These are phyloP conservation scores for Coptotermes formosanus DNA, from an alignment of 1,140 invertebrate genomes.

Conservation along the genomic window DNA sequence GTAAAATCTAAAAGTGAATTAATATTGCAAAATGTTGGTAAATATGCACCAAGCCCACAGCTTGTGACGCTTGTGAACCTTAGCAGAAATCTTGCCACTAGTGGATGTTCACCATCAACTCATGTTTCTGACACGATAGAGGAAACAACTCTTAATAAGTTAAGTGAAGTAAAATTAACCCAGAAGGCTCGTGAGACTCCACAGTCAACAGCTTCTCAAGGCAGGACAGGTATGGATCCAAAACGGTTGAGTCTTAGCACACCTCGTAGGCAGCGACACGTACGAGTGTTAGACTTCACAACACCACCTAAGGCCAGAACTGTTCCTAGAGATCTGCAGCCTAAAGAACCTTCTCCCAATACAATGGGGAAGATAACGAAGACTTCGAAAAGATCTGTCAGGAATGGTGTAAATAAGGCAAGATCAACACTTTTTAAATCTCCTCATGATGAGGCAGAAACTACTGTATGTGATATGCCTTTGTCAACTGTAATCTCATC, in stretches of 20 bases:
- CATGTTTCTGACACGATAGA: background rate
- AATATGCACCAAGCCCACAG: background rate
- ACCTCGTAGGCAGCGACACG: slow-evolving; percentile 46
- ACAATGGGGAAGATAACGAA: background rate
- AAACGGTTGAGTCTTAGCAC: slow-evolving; percentile 49
- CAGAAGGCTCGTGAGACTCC: slow-evolving; percentile 29
- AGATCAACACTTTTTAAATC: slow-evolving; percentile 29
- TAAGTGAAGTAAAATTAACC: background rate
- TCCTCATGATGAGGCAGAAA: background rate
- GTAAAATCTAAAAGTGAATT: slow-evolving; percentile 6
- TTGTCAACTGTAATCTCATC: background rate
- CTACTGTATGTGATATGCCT: background rate
- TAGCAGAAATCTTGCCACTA: slow-evolving; percentile 13
- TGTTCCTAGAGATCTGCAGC: slow-evolving; percentile 2
- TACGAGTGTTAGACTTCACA: slow-evolving; percentile 48
- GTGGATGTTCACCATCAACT: background rate
- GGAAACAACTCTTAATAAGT: background rate
- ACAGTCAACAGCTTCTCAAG: background rate
- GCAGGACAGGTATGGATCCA: background rate
- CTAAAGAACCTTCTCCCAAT: slow-evolving; percentile 7
- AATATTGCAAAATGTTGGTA: slow-evolving; percentile 18
- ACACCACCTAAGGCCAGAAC: slow-evolving; percentile 44
- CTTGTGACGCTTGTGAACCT: slow-evolving; percentile 2
- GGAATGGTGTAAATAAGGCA: background rate
- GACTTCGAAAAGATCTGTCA: background rate